Percentiles rank a stretch among this genome's conserved stretches.
Evolutionary conservation across 2,888 invertebrate genomes (phyloP).

Genomic region (Agrotis clavis): DNA sequence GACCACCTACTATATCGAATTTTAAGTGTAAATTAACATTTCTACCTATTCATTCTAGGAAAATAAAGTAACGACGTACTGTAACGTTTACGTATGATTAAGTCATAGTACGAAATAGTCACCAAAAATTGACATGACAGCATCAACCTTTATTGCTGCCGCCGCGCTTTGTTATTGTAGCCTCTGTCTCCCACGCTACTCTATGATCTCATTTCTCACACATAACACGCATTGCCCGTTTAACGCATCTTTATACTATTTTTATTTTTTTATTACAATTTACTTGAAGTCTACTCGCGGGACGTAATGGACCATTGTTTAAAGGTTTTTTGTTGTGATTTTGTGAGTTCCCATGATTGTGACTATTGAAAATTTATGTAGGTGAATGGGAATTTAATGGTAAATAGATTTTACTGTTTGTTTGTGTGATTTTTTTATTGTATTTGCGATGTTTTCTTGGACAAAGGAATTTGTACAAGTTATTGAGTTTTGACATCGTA

Average conservation of each 20-base stretch:
- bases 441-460: not conserved
- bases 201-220: conserved; percentile 52
- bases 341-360: conserved; percentile 57
- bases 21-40: no score
- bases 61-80: no score
- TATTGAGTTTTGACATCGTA: not conserved
- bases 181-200: conserved; percentile 38
- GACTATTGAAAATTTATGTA: conserved; percentile 36
- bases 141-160: not conserved
- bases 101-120: not conserved
- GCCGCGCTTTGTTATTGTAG: not conserved
- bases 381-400: conserved; percentile 37
- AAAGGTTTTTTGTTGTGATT: conserved; percentile 43
- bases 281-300: conserved; percentile 55
- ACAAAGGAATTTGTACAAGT: not conserved
- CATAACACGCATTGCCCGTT: conserved; percentile 62
- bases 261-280: conserved; percentile 68
- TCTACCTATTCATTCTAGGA: no score
- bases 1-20: no score
- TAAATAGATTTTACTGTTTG: conserved; percentile 26
- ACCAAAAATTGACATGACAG: not conserved
- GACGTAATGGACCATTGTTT: conserved; percentile 62
- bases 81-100: not conserved
- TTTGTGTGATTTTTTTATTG: not conserved
- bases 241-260: conserved; percentile 73